Evolutionary conservation across 2,797 vertebrate species (phyloP), one percentile per base, ranked within the genome.

Genomic region (Lacerta viridis): DNA sequence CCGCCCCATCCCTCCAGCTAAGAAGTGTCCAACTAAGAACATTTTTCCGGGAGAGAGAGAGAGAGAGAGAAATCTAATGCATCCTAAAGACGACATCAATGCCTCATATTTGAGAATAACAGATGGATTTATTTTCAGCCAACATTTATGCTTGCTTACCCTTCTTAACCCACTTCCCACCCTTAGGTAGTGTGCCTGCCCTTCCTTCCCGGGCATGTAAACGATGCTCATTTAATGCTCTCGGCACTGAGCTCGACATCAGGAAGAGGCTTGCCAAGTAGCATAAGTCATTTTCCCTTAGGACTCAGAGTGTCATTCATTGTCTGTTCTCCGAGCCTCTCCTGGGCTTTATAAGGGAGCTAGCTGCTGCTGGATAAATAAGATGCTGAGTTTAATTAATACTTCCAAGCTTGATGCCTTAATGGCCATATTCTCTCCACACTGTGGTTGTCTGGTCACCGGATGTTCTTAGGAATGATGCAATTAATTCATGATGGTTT

Each of bases 41-140:
- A 33, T 33, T 36, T 8, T 66, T 66, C 18, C 23, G 15, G 5
- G 25, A 39, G 33, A 71, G 17, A 64, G 33, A 33, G 15, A 61
- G 59, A 39, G 15, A 61, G 59, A 39, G 10, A 7, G 10, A 13
- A 55, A 55, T 3, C 79, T 55, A 78, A 0, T 1, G 71, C 72
- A 91, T 93, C 92, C 88, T 83, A 71, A 89, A 83, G 77, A 66
- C 85, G 46, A 82, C 72, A 46, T 88, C 88, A 36, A 23, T 59
- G 80, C 83, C 88, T 5, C 72, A 74, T 4, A 8, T 6, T 66
- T 91, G 81, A 83, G 59, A 92, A 77, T 81, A 92, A 87, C 68
- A 89, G 78, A 78, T 33, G 68, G 7, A 43, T 0, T 83, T 83
- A n/a, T 76, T 82, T 55, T 84, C 9, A 86, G 71, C 64, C 88